phyloP scores from a whole-genome alignment of 2,113 vertebrate species.

The Geococcyx californianus region DNA sequence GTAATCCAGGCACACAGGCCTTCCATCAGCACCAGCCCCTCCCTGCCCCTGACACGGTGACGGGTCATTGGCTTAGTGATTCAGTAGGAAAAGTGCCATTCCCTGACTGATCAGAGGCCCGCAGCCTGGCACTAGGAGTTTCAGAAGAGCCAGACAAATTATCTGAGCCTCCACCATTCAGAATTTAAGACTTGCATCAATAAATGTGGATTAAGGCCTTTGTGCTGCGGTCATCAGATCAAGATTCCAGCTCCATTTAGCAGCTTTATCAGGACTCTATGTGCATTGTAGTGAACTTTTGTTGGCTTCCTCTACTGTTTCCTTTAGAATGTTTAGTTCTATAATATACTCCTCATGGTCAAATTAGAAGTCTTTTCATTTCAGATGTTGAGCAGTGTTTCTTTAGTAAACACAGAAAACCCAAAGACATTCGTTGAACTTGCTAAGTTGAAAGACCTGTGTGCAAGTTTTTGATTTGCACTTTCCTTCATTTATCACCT shows the following conservation, averaged over 20 bases:
- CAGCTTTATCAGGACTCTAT: not conserved
- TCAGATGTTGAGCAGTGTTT: not conserved
- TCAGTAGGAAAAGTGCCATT: not conserved
- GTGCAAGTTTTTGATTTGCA: not conserved
- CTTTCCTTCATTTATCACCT: not conserved
- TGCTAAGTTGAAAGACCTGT: not conserved
- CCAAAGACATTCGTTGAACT: not conserved
- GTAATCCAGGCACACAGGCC: not conserved
- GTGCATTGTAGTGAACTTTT: not conserved
- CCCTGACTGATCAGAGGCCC: not conserved
- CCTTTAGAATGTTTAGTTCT: not conserved
- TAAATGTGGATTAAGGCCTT: not conserved
- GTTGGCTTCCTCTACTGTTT: not conserved
- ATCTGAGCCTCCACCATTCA: not conserved
- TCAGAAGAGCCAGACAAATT: not conserved
- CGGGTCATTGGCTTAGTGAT: not conserved
- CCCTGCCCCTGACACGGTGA: not conserved
- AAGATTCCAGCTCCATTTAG: not conserved
- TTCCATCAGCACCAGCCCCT: not conserved
- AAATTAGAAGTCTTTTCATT: not conserved
- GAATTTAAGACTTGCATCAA: not conserved
- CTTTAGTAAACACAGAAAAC: not conserved
- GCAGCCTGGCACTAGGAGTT: not conserved
- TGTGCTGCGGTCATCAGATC: not conserved
- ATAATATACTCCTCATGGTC: not conserved